Percentiles rank a stretch among this genome's conserved stretches.
Evolutionary conservation across 1,140 invertebrate species (phyloP).

Genomic region (Hormaphis cornu): DNA sequence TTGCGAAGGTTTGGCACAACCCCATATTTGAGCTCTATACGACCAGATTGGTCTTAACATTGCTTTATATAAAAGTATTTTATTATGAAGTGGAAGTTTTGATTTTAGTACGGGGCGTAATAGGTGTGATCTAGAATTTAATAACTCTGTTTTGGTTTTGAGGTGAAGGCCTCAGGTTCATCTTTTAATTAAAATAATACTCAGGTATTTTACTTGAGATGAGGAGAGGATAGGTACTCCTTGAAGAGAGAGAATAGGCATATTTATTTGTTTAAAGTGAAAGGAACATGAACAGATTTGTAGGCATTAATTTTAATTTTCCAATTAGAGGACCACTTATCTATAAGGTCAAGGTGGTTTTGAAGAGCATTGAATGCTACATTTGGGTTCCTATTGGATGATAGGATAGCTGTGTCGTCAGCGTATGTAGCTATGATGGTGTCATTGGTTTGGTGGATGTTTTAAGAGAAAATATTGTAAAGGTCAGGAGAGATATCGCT

Average conservation of each 20-base stretch:
- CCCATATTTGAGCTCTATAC: too few species aligned
- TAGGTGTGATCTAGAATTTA: not conserved
- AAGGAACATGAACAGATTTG: not conserved
- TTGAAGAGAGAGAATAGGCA: not conserved
- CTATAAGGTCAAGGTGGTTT: not conserved
- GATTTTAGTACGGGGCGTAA: too few species aligned
- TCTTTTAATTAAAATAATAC: not conserved
- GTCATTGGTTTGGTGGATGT: conserved; percentile 37
- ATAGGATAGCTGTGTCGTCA: too few species aligned
- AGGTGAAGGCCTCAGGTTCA: not conserved
- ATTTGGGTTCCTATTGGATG: not conserved
- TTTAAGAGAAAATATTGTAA: conserved; percentile 38
- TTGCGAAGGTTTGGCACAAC: too few species aligned
- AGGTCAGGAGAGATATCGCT: conserved; percentile 38
- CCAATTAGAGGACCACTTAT: not conserved
- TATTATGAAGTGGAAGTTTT: too few species aligned
- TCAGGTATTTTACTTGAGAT: not conserved
- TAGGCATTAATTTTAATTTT: conserved; percentile 6
- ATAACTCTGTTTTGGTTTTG: too few species aligned
- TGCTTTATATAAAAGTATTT: too few species aligned
- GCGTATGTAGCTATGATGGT: conserved; percentile 38
- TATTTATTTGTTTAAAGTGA: not conserved
- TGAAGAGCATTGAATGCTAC: too few species aligned
- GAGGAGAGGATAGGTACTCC: not conserved
- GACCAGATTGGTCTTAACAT: too few species aligned